Percentiles rank a stretch among this genome's conserved stretches.
These are phyloP conservation scores for Thunnus albacares DNA, from an alignment of 2,797 vertebrate species.

Conservation along the genomic window DNA sequence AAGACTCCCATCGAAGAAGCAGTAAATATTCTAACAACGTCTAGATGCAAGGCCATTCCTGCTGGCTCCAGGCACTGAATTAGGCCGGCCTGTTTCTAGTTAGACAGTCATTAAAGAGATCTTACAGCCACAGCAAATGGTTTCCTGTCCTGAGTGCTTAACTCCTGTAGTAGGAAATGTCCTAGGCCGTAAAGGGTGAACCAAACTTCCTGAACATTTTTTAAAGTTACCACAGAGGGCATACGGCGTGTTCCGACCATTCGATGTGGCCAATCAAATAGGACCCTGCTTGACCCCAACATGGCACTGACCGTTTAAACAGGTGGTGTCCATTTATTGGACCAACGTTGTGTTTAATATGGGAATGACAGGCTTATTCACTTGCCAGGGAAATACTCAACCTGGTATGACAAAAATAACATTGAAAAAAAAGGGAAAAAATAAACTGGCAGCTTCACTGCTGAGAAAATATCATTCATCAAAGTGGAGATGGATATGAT, in stretches of 20 bases:
- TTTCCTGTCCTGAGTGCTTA: slow-evolving; percentile 99
- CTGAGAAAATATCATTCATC: slow-evolving; percentile 79
- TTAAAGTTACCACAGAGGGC: slow-evolving; percentile 91
- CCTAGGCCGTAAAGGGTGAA: slow-evolving; percentile 91
- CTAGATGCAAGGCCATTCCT: slow-evolving; percentile 93
- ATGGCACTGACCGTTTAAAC: slow-evolving; percentile 86
- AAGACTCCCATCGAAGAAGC: slow-evolving; percentile 93
- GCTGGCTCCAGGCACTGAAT: slow-evolving; percentile 95
- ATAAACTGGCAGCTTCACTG: slow-evolving; percentile 69
- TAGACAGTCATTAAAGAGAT: slow-evolving; percentile 99
- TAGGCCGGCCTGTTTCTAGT: slow-evolving; percentile 97
- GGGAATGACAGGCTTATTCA: slow-evolving; percentile 76
- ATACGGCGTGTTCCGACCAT: slow-evolving; percentile 84
- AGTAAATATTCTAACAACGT: slow-evolving; percentile 97
- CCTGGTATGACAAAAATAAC: slow-evolving; percentile 72
- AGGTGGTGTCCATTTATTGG: slow-evolving; percentile 89
- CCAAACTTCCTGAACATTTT: slow-evolving; percentile 96
- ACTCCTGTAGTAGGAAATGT: slow-evolving; percentile 96
- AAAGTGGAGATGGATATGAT: slow-evolving; percentile 55
- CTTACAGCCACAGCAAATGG: slow-evolving; percentile 96
- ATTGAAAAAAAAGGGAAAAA: slow-evolving; percentile 57
- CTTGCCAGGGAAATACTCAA: slow-evolving; percentile 63
- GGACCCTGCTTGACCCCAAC: slow-evolving; percentile 83
- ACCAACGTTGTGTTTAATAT: slow-evolving; percentile 72
- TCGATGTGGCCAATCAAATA: slow-evolving; percentile 83